phyloP scores from a whole-genome alignment of 2,888 invertebrate species.

The Lissocephala sabroskyi region DNA sequence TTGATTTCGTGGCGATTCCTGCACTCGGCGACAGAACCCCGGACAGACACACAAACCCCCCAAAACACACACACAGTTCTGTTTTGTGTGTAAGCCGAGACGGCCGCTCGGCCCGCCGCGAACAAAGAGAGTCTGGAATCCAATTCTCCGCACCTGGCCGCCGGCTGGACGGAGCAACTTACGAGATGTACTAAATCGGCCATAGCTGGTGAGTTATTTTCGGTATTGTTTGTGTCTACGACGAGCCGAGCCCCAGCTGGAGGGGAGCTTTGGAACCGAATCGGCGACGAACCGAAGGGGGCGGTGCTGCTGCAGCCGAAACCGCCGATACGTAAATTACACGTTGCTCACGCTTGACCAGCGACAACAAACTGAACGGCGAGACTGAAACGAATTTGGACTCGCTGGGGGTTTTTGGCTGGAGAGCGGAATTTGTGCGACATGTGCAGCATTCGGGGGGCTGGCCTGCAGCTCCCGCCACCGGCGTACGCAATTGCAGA shows the following conservation, averaged over 20 bases:
- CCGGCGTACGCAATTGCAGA: too few species aligned
- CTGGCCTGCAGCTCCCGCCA: too few species aligned
- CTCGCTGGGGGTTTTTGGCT: slow-evolving; percentile 23
- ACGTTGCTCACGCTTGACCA: slow-evolving; percentile 50
- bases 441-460: too few species aligned
- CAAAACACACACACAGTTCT: slow-evolving; percentile 3
- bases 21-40: slow-evolving; percentile 15
- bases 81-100: too few species aligned
- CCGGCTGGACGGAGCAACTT: slow-evolving; percentile 37
- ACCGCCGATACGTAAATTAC: slow-evolving; percentile 12
- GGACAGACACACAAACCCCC: slow-evolving; percentile 6
- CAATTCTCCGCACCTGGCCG: background rate
- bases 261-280: too few species aligned
- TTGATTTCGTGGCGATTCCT: slow-evolving; percentile 15
- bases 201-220: slow-evolving; percentile 23
- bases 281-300: too few species aligned
- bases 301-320: background rate
- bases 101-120: too few species aligned
- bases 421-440: too few species aligned
- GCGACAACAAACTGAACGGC: slow-evolving; percentile 47
- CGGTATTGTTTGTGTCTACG: slow-evolving; percentile 1
- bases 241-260: background rate
- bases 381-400: slow-evolving; percentile 26
- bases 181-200: slow-evolving; percentile 42
- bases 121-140: slow-evolving; percentile 6